Conservation (phyloP, 2,797 vertebrate species). For the Melanotaenia boesemani region DNA sequence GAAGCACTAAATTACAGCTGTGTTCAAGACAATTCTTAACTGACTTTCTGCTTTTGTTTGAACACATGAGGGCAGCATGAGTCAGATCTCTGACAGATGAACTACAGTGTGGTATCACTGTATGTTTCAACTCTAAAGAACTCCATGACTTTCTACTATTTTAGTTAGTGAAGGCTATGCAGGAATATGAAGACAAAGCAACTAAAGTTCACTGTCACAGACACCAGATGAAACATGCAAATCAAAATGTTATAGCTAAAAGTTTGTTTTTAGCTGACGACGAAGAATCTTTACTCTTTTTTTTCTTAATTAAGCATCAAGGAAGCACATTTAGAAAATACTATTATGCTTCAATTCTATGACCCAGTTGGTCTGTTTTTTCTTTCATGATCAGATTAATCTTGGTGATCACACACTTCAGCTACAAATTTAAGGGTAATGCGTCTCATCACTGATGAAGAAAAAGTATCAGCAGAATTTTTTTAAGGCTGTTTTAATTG, state of each 20-base stretch:
- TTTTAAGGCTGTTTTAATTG: not conserved
- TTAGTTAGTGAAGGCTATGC: not conserved
- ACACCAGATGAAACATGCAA: not conserved
- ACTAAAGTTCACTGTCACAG: not conserved
- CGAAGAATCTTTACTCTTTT: not conserved
- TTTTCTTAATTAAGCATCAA: not conserved
- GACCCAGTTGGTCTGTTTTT: not conserved
- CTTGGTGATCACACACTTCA: no score
- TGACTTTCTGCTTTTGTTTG: not conserved
- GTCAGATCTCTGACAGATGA: not conserved
- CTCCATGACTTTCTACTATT: not conserved
- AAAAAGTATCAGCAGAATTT: not conserved
- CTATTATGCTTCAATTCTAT: not conserved
- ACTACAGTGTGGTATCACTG: not conserved
- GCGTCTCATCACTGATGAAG: no score
- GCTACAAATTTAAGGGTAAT: no score
- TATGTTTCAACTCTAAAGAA: not conserved
- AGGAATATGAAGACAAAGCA: not conserved
- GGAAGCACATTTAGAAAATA: not conserved
- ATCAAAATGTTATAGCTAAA: not conserved
- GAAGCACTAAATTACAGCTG: no score
- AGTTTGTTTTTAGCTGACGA: not conserved
- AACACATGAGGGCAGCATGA: constrained; percentile 39
- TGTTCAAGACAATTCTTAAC: not conserved
- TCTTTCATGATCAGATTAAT: not conserved